These are phyloP conservation scores for Eurosta solidaginis DNA, from an alignment of 1,140 invertebrate species.

Conservation along the genomic window DNA sequence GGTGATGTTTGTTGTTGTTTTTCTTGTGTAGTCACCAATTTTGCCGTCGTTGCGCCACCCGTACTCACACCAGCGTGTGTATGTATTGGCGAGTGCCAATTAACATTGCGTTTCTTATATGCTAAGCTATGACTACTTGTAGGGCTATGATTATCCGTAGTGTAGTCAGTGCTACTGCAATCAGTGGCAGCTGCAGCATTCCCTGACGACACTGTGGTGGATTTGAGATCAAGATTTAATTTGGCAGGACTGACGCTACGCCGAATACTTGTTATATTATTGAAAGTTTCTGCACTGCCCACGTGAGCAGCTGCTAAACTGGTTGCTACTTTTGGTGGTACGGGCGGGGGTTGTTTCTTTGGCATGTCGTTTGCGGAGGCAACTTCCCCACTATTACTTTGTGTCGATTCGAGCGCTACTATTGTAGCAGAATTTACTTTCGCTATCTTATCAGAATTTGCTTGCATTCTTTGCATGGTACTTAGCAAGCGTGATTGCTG, in stretches of 20 bases:
- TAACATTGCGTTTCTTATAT: conserved; percentile 56
- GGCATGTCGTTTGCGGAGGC: background rate
- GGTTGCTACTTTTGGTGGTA: background rate
- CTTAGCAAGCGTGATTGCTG: conserved; percentile 1
- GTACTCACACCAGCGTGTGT: conserved; percentile 40
- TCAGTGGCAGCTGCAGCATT: background rate
- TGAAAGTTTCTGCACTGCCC: conserved; percentile 41
- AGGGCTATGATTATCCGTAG: background rate
- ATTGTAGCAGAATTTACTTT: conserved; percentile 11
- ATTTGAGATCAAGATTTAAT: conserved; percentile 33
- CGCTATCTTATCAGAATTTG: conserved; percentile 13
- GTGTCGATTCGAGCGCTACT: background rate
- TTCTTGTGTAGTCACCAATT: conserved; percentile 34
- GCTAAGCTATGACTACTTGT: conserved; percentile 27
- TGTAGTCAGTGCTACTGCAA: conserved; percentile 16
- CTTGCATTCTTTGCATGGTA: background rate
- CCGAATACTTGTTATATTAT: conserved; percentile 34
- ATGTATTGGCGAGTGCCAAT: conserved; percentile 56
- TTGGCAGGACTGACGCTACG: conserved; percentile 8
- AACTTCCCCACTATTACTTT: background rate
- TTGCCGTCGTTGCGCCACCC: background rate
- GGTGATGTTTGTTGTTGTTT: conserved; percentile 38
- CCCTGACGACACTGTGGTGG: background rate
- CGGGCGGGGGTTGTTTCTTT: background rate
- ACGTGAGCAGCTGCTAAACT: conserved; percentile 12